phyloP scores from a whole-genome alignment of 2,113 vertebrate species.

The Lethenteron camtschaticum region DNA sequence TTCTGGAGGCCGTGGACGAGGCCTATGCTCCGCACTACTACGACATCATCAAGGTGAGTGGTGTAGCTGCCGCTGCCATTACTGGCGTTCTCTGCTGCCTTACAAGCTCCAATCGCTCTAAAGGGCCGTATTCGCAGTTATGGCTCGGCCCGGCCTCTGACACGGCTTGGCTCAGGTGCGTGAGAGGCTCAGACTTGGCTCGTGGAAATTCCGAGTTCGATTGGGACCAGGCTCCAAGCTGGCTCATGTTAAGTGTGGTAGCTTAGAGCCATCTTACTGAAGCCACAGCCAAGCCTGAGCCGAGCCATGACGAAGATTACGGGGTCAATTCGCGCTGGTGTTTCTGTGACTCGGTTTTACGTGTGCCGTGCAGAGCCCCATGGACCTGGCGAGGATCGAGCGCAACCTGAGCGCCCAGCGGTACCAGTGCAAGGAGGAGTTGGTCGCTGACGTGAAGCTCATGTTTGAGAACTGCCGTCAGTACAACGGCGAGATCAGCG shows the following conservation, averaged over 20 bases:
- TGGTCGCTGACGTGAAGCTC: constrained; percentile 73
- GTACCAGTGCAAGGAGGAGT: constrained; percentile 77
- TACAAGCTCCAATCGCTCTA: no score
- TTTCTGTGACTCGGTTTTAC: not conserved
- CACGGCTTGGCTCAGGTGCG: no score
- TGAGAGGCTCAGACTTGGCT: no score
- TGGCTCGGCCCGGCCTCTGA: no score
- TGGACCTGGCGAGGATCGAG: constrained; percentile 94
- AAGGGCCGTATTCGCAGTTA: no score
- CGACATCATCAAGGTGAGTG: constrained; percentile 68
- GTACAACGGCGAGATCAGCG: constrained; percentile 85
- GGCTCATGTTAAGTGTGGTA: no score
- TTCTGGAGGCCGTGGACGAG: constrained; percentile 86
- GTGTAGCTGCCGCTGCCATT: no score
- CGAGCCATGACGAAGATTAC: not conserved
- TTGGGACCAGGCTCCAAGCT: no score
- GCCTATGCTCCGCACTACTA: constrained; percentile 84
- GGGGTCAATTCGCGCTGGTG: not conserved
- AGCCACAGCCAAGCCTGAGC: no score
- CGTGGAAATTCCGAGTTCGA: no score
- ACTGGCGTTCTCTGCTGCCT: no score
- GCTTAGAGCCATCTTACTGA: no score
- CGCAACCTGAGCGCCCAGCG: constrained; percentile 65
- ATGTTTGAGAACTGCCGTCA: constrained; percentile 91
- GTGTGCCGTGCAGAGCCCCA: constrained; percentile 41